Percentiles rank a stretch among this genome's conserved stretches.
Conservation (phyloP, 2,113 vertebrate genomes). For the Oreochromis tanganicae region DNA sequence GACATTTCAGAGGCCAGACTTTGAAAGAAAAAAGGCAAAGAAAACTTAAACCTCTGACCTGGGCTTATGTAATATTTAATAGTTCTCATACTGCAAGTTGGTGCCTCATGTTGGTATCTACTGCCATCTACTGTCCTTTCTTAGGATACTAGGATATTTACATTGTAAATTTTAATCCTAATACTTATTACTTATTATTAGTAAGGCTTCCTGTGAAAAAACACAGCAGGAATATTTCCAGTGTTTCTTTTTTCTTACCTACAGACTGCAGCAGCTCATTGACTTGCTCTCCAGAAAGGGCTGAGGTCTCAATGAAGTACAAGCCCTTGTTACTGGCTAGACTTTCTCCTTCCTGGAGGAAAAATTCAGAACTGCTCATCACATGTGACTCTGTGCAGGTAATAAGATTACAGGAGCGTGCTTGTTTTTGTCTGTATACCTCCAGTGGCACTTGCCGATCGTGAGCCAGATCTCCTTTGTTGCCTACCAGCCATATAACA, state of each 20-base stretch:
- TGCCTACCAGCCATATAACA: slow-evolving; percentile 73
- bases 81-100: not conserved
- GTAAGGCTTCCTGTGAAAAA: not conserved
- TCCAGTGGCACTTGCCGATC: slow-evolving; percentile 63
- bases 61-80: not conserved
- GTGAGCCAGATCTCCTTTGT: slow-evolving; percentile 72
- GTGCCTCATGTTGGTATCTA: not conserved
- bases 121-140: slow-evolving; percentile 34
- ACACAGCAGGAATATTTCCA: not conserved
- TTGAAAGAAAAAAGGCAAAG: not conserved
- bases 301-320: slow-evolving; percentile 76
- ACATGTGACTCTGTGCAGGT: not conserved
- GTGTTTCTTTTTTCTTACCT: slow-evolving; percentile 59
- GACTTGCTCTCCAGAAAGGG: slow-evolving; percentile 68
- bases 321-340: slow-evolving; percentile 66
- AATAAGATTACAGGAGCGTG: not conserved
- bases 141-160: not conserved
- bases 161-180: accelerated
- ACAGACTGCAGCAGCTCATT: slow-evolving; percentile 51
- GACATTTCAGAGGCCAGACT: not conserved
- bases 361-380: not conserved
- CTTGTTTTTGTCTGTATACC: slow-evolving; percentile 57
- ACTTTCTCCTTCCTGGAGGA: slow-evolving; percentile 68
- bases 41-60: not conserved
- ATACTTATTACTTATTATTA: not conserved